phyloP scores from a whole-genome alignment of 2,797 vertebrate species.

The Bufotes viridis region DNA sequence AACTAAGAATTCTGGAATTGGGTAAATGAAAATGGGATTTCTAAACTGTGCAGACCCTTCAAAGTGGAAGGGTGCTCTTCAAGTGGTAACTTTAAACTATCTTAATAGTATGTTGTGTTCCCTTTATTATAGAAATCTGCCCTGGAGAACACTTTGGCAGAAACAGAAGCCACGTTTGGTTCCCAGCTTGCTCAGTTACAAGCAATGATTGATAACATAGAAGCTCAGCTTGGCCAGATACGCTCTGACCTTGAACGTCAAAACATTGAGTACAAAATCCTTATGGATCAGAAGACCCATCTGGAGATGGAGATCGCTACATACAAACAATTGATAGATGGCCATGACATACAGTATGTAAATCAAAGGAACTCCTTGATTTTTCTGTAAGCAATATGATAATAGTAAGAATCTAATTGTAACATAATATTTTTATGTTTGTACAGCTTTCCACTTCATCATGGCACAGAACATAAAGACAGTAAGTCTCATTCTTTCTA shows the following conservation, averaged over 20 bases:
- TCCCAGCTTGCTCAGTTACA: slow-evolving; percentile 72
- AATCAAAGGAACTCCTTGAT: not conserved
- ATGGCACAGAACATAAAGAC: slow-evolving; percentile 12
- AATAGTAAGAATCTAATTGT: not conserved
- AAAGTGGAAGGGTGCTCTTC: not conserved
- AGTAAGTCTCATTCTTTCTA: slow-evolving; percentile 4
- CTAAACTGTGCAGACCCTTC: no score
- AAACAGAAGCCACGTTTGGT: slow-evolving; percentile 30
- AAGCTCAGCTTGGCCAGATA: slow-evolving; percentile 70
- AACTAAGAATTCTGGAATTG: no score
- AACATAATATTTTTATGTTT: not conserved
- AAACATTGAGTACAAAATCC: slow-evolving; percentile 75
- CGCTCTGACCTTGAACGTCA: slow-evolving; percentile 70
- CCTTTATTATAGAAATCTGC: slow-evolving; percentile 31
- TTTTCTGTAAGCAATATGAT: not conserved
- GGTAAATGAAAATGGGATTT: no score
- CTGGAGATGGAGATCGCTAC: slow-evolving; percentile 81
- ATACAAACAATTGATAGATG: slow-evolving; percentile 42
- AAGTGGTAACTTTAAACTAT: not conserved
- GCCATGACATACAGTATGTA: slow-evolving; percentile 49
- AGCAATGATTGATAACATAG: slow-evolving; percentile 69
- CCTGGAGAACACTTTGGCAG: slow-evolving; percentile 28
- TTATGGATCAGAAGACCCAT: slow-evolving; percentile 80
- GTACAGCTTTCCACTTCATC: slow-evolving; percentile 25
- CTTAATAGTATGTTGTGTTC: not conserved